phyloP scores from a whole-genome alignment of 35 echinoderm and acorn worm species.

The Apostichopus parvimensis region DNA sequence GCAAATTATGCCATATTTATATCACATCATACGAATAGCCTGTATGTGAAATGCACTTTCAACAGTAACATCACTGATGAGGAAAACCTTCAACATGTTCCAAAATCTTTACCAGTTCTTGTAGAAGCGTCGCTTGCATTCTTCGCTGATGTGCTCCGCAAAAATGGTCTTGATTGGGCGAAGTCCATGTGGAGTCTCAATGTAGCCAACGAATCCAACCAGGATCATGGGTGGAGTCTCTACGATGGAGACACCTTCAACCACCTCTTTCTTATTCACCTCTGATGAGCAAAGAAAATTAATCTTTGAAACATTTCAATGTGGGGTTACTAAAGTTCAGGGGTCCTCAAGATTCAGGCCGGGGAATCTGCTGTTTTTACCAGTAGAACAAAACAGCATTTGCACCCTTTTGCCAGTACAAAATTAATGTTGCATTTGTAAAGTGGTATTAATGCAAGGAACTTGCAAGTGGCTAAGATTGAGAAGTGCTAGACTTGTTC shows the following conservation, averaged over 20 bases:
- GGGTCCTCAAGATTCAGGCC: no score
- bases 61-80: not conserved
- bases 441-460: no score
- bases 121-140: conserved; percentile 98
- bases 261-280: conserved; percentile 97
- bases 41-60: no score
- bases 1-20: no score
- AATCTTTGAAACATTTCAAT: not conserved
- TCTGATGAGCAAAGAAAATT: conserved; percentile 62
- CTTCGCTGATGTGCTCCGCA: conserved; percentile 98
- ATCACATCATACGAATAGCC: no score
- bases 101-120: conserved; percentile 88
- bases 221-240: conserved; percentile 96
- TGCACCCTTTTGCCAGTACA: no score
- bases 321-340: no score
- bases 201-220: conserved; percentile 94
- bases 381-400: no score
- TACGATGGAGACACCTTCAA: conserved; percentile 92
- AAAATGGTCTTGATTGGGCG: conserved; percentile 92
- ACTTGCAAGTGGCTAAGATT: no score
- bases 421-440: no score
- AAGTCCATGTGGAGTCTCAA: conserved; percentile 89
- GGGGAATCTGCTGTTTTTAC: no score
- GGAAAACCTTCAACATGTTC: not conserved
- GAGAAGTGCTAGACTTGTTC: no score